Evolutionary conservation across 2,113 vertebrate species (phyloP).

Genomic region (Misgurnus anguillicaudatus): DNA sequence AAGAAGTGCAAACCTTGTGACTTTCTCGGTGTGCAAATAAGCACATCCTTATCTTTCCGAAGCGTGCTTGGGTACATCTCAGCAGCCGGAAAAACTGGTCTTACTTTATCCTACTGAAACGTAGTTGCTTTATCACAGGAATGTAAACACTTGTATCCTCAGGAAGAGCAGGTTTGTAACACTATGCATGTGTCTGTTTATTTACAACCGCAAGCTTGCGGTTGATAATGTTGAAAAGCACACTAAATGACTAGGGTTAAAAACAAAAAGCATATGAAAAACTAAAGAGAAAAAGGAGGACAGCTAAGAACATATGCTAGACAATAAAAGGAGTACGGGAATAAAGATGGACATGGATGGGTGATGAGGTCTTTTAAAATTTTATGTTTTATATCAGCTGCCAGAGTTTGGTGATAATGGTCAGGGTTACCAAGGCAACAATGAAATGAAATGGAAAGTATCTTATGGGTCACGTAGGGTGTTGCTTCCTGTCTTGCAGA

Average conservation of each 20-base stretch:
- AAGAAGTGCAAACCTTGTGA: neutral
- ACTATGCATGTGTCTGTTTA: slow-evolving; percentile 15
- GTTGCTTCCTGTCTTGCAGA: slow-evolving; percentile 56
- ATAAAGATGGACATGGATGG: neutral
- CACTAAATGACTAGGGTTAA: neutral
- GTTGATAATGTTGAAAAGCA: neutral
- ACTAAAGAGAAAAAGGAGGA: neutral
- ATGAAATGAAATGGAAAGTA: slow-evolving; percentile 73
- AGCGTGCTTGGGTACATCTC: slow-evolving; percentile 40
- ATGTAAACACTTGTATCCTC: slow-evolving; percentile 63
- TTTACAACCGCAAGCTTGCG: neutral
- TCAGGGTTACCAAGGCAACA: slow-evolving; percentile 87
- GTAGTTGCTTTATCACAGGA: slow-evolving; percentile 59
- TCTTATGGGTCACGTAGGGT: slow-evolving; percentile 69
- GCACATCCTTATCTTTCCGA: slow-evolving; percentile 15
- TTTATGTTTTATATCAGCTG: slow-evolving; percentile 70
- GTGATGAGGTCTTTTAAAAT: slow-evolving; percentile 64
- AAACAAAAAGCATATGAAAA: neutral
- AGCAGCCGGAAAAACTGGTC: slow-evolving; percentile 67
- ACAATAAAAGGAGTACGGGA: neutral
- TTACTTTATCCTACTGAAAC: slow-evolving; percentile 62
- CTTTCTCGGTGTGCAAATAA: slow-evolving; percentile 3
- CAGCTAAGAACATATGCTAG: neutral
- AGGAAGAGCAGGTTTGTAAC: slow-evolving; percentile 28
- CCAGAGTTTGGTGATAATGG: slow-evolving; percentile 79